These are phyloP conservation scores for Elephantulus edwardii DNA, from an alignment of 2,113 vertebrate species.

Conservation along the genomic window DNA sequence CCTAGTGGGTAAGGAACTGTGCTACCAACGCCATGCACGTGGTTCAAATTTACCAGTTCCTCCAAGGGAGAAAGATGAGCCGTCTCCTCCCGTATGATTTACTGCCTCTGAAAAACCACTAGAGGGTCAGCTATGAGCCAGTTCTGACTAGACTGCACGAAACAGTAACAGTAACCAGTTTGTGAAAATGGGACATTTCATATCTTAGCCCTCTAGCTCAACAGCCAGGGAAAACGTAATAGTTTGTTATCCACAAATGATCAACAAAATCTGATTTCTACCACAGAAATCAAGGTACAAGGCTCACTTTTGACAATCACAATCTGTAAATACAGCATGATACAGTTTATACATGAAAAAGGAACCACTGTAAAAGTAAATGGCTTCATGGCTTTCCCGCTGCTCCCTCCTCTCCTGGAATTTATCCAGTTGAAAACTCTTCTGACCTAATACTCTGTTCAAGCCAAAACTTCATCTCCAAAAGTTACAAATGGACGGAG, in stretches of 20 bases:
- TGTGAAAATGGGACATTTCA: constrained; percentile 29
- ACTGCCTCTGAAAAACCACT: too few species aligned
- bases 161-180: too few species aligned
- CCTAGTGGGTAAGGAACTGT: too few species aligned
- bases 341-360: not conserved
- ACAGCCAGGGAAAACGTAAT: constrained; percentile 1
- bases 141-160: too few species aligned
- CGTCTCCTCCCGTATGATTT: too few species aligned
- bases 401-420: not conserved
- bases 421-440: constrained; percentile 3
- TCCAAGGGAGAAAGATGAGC: too few species aligned
- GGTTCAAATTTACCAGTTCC: too few species aligned
- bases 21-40: too few species aligned
- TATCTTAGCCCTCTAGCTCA: constrained; percentile 6
- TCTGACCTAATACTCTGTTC: not conserved
- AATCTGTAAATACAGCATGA: not conserved
- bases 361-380: not conserved
- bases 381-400: not conserved
- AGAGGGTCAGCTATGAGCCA: too few species aligned
- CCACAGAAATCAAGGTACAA: not conserved
- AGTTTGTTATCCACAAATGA: constrained; percentile 32
- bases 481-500: not conserved
- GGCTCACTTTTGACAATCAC: not conserved
- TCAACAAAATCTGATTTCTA: constrained; percentile 18
- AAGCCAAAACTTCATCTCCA: not conserved